Percentiles rank a stretch among this genome's conserved stretches.
Conservation (phyloP, 2,797 vertebrate genomes). For the Sciurus vulgaris region DNA sequence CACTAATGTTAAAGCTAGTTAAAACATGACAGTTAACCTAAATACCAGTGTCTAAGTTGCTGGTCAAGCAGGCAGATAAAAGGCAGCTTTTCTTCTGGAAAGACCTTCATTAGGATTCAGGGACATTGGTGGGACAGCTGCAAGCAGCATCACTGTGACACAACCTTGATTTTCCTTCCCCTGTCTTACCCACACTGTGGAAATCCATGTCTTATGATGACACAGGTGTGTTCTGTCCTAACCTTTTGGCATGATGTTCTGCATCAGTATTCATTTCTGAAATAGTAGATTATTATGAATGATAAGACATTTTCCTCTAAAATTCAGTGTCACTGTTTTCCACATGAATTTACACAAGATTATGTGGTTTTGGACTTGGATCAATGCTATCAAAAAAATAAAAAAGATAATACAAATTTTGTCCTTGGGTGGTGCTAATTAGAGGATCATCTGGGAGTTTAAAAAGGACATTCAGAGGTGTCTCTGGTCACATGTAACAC, state of each 20-base stretch:
- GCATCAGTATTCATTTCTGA: slow-evolving; percentile 8
- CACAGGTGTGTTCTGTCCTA: background rate
- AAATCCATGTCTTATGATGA: background rate
- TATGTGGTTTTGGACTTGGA: slow-evolving; percentile 35
- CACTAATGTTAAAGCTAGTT: background rate
- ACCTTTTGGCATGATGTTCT: background rate
- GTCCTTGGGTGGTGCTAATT: background rate
- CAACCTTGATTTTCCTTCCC: background rate
- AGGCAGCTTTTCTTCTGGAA: background rate
- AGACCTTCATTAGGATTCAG: accelerated
- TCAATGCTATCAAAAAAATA: background rate
- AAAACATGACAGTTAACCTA: background rate
- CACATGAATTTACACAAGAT: background rate
- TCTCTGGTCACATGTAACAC: background rate
- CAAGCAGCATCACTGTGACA: accelerated
- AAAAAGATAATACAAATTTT: background rate
- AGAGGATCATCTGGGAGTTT: background rate
- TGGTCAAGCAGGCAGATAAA: background rate
- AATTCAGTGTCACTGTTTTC: slow-evolving; percentile 50
- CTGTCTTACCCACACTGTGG: accelerated
- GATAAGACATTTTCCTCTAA: background rate
- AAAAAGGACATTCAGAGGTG: background rate
- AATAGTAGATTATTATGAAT: background rate
- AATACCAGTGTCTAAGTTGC: background rate
- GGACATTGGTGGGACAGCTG: accelerated